These are phyloP conservation scores for Pseudanteris insignis DNA, from an alignment of 2,888 invertebrate genomes.

Conservation along the genomic window DNA sequence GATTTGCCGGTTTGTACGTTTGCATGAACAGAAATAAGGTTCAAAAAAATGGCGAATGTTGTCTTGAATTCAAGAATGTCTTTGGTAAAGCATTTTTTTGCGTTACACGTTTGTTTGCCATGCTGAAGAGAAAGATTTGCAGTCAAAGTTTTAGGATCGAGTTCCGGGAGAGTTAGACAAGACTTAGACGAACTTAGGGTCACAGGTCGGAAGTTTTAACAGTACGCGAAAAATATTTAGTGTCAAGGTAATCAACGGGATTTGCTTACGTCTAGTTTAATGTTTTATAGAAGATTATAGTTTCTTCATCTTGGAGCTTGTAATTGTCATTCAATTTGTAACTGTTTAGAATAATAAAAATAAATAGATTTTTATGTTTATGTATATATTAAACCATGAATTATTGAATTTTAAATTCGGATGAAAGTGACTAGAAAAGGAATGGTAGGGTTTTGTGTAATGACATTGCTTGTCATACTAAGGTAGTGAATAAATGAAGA, in stretches of 20 bases:
- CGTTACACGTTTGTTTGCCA: slow-evolving; percentile 14
- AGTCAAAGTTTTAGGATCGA: slow-evolving; percentile 22
- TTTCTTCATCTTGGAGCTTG: no score
- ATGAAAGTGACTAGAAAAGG: no score
- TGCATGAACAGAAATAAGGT: no score
- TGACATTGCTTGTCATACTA: no score
- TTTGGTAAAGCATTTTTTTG: slow-evolving; percentile 27
- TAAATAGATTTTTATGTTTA: no score
- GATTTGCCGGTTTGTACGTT: slow-evolving; percentile 3
- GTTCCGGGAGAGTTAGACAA: slow-evolving; percentile 19
- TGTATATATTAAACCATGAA: no score
- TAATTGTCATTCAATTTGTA: not conserved
- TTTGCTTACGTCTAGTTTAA: slow-evolving; percentile 14
- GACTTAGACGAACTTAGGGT: slow-evolving; percentile 14
- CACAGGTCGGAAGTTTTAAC: slow-evolving; percentile 6
- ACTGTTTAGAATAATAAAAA: no score
- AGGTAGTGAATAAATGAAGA: no score
- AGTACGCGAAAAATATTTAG: slow-evolving; percentile 21
- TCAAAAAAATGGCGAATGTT: not conserved
- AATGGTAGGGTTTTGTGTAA: no score
- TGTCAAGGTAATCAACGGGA: slow-evolving; percentile 15
- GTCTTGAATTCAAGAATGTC: slow-evolving; percentile 12
- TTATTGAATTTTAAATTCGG: no score
- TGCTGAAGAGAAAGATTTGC: slow-evolving; percentile 13
- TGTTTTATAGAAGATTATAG: no score